Base-by-base conservation (phyloP, 1,140 invertebrate genomes). In the Schlechtendalia chinensis region DNA sequence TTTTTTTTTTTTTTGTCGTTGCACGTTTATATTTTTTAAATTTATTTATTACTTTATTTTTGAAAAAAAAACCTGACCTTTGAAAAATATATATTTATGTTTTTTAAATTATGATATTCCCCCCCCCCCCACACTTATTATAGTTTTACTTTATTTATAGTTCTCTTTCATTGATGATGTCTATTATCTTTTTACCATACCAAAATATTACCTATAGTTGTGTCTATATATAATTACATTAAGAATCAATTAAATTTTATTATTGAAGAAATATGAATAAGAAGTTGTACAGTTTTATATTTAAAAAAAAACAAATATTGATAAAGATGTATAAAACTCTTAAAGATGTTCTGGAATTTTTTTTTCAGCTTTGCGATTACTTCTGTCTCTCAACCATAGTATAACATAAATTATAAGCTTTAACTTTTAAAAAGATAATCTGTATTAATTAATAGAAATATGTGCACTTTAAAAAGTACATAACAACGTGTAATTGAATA, bases 11-110 rank as follows among this genome's bases (percentile, higher is more conserved):
- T 53, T 53, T 53, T 71, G 56, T 79, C 61, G 75, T 79, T 79
- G 75, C 75, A 79, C 75, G 56, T 79, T 79, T 63, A 63, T 63
- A 79, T 47, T 47, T 77, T 77, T 79, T 79, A 79, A 79, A 58
- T 79, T 79, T 79, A 79, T 79, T 77, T 77, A 77, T 61, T 75
- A 75, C 29, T 75, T 58, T 75, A 56, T 58, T 72, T 39, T 53
- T 54, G 5, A 54, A 54, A 29, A 54, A 72, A 27, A n/a, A 5
- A 0, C 16, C n/a, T n/a, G 11, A 53, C 50, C 50, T 54, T 29
- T n/a, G 17, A 54, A 72, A 72, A 39, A 39, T 39, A 39, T 39
- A 39, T 39, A 39, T 39, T 39, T 39, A 39, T 39, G 8, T 72
- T 24, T 72, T 54, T 54, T 39, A 27, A 53, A 54, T 72, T 54